Conservation (phyloP, 2,113 vertebrate species). For the Stercorarius parasiticus region DNA sequence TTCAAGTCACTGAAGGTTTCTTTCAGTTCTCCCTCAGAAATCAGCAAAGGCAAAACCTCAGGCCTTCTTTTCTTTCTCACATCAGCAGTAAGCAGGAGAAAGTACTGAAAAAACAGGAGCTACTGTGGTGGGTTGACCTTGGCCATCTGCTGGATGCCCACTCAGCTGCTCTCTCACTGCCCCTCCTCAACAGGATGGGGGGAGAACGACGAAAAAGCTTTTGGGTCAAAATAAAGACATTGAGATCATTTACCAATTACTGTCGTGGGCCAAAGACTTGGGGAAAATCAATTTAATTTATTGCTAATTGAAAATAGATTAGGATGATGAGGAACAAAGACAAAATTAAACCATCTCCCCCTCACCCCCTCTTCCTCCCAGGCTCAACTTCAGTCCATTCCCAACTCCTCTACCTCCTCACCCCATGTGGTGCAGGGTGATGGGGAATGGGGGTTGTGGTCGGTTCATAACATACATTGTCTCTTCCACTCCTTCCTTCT, state of each 20-base stretch:
- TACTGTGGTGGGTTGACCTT: background rate
- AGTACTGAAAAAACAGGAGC: background rate
- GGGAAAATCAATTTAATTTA: background rate
- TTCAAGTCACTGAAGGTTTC: background rate
- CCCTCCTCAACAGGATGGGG: no score
- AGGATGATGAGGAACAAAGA: background rate
- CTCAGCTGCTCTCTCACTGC: background rate
- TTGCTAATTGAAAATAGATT: background rate
- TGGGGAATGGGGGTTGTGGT: background rate
- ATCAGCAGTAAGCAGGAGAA: background rate
- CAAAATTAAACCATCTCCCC: background rate
- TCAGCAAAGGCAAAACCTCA: background rate
- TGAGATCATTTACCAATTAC: background rate
- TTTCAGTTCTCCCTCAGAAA: background rate
- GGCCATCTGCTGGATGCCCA: background rate
- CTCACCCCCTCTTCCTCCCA: background rate
- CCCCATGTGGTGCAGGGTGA: rapidly evolving
- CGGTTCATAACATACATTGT: no score
- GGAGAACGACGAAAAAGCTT: background rate
- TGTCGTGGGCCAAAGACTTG: background rate
- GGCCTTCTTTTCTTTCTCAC: background rate
- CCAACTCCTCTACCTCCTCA: background rate
- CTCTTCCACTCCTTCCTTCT: background rate
- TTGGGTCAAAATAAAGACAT: background rate
- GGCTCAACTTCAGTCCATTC: background rate